Percentiles rank a stretch among this genome's conserved stretches.
phyloP scores from a whole-genome alignment of 2,888 invertebrate species.

The Meta bourneti region DNA sequence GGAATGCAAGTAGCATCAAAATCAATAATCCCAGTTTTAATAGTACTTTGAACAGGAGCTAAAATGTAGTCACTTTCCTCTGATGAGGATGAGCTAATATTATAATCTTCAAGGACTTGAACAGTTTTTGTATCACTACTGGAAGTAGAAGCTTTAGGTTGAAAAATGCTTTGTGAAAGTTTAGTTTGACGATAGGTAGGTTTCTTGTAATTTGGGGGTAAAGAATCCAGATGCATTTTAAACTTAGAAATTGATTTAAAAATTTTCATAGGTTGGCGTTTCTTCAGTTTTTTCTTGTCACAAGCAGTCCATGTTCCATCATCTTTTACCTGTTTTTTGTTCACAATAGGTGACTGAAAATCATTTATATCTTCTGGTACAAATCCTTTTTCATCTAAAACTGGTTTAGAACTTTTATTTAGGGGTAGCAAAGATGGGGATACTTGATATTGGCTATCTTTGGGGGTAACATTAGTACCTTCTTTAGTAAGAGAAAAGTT shows the following conservation, averaged over 20 bases:
- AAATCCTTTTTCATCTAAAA: constrained; percentile 12
- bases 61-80: not conserved
- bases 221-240: constrained; percentile 62
- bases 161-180: constrained; percentile 68
- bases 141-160: constrained; percentile 15
- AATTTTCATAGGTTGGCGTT: not conserved
- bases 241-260: constrained; percentile 55
- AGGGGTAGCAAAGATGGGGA: constrained; percentile 59
- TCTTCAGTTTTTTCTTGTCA: constrained; percentile 59
- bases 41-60: not conserved
- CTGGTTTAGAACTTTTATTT: constrained; percentile 18
- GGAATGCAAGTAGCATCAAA: constrained; percentile 74
- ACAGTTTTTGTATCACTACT: not conserved
- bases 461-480: not conserved
- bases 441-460: constrained; percentile 10
- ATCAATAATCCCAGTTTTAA: constrained; percentile 25
- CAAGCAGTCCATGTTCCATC: constrained; percentile 39
- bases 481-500: not conserved
- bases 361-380: constrained; percentile 51
- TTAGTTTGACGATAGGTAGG: constrained; percentile 63
- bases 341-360: constrained; percentile 31
- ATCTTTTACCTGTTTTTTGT: constrained; percentile 6
- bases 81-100: not conserved
- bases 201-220: constrained; percentile 66
- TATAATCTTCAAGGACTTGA: not conserved